Evolutionary conservation across 2,888 invertebrate genomes (phyloP).

Genomic region (Palloptera scutellata): DNA sequence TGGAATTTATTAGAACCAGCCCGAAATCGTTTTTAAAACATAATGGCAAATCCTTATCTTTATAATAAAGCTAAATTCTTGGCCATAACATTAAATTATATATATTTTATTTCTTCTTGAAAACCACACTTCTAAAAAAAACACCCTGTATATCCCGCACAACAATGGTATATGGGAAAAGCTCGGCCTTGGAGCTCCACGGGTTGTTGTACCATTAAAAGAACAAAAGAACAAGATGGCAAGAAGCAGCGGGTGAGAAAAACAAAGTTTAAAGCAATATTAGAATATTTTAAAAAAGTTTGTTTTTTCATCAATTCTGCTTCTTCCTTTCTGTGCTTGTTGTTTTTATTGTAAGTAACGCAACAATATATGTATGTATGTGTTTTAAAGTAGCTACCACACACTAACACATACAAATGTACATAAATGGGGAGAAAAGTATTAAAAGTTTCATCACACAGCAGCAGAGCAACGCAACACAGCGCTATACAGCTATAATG

Average conservation of each 20-base stretch:
- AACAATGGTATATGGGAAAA: too few relatives aligned
- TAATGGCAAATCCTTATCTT: too few relatives aligned
- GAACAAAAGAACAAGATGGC: background rate
- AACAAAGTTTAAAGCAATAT: slow-evolving; percentile 17
- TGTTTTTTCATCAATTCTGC: too few relatives aligned
- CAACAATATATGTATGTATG: background rate
- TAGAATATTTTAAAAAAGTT: slow-evolving; percentile 17
- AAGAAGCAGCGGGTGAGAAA: background rate
- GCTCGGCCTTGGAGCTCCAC: too few relatives aligned
- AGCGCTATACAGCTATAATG: slow-evolving; percentile 33
- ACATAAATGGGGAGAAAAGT: background rate
- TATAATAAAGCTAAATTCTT: too few relatives aligned
- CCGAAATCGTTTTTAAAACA: too few relatives aligned
- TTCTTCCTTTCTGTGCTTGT: background rate
- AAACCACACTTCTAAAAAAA: too few relatives aligned
- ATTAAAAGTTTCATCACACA: background rate
- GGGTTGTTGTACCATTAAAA: too few relatives aligned
- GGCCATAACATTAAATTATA: too few relatives aligned
- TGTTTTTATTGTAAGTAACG: slow-evolving; percentile 5
- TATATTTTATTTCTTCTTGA: too few relatives aligned
- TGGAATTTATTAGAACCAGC: too few relatives aligned
- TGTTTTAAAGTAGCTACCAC: background rate
- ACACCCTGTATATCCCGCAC: too few relatives aligned
- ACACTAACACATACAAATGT: background rate
- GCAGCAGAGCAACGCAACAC: slow-evolving; percentile 3